phyloP scores from a whole-genome alignment of 2,113 vertebrate species.

The Chaetorhynchus papuensis region DNA sequence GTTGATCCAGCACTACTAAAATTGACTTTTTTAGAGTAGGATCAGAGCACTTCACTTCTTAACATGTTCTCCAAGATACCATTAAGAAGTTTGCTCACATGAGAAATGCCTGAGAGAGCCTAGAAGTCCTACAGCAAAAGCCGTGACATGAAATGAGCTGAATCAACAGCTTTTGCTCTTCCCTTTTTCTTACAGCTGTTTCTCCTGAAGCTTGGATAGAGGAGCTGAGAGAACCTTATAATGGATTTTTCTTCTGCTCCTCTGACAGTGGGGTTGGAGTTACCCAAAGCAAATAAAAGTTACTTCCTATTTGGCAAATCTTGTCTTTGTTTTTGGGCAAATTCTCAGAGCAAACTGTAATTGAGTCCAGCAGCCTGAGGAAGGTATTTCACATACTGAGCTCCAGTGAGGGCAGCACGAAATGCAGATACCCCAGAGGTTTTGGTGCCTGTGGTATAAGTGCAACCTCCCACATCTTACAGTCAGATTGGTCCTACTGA shows the following conservation, averaged over 20 bases:
- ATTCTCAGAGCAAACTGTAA: not conserved
- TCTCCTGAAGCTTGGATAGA: not conserved
- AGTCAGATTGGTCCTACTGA: not conserved
- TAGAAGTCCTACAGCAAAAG: not conserved
- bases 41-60: not conserved
- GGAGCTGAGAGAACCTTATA: not conserved
- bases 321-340: not conserved
- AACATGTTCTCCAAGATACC: not conserved
- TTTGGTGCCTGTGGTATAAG: not conserved
- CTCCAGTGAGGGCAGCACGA: not conserved
- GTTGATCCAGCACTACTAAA: not conserved
- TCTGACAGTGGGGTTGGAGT: not conserved
- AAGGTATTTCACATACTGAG: not conserved
- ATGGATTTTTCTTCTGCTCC: not conserved
- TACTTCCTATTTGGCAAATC: not conserved
- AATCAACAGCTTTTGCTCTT: not conserved
- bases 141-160: not conserved
- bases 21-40: not conserved
- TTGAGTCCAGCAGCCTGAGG: not conserved
- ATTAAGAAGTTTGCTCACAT: not conserved
- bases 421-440: not conserved
- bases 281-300: not conserved
- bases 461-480: not conserved
- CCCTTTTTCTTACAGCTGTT: not conserved
- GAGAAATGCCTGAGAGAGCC: not conserved